Percentiles rank a stretch among this genome's conserved stretches.
These are phyloP conservation scores for Hydractinia symbiolongicarpus DNA, from an alignment of 30 jellyfish, hydroid and myxozoan species.

Conservation along the genomic window DNA sequence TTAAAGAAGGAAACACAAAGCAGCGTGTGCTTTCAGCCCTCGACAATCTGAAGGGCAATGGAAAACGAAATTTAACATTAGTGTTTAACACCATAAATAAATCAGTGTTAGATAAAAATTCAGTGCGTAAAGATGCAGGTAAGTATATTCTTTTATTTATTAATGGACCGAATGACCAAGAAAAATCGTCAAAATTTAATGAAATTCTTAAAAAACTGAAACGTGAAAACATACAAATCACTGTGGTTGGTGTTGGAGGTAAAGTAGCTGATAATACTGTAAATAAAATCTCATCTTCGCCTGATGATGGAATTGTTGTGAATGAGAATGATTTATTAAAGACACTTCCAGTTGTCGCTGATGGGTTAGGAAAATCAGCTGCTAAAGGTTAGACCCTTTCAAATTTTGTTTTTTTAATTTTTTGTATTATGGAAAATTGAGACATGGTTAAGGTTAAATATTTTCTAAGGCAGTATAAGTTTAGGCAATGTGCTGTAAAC, in stretches of 20 bases:
- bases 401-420: too few species aligned
- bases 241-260: background rate
- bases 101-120: background rate
- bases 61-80: conserved; percentile 18
- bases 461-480: too few species aligned
- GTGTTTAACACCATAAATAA: conserved; percentile 9
- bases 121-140: conserved; percentile 7
- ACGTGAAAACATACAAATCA: conserved; percentile 4
- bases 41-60: background rate
- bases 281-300: background rate
- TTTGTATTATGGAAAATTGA: too few species aligned
- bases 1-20: conserved; percentile 18
- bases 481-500: too few species aligned
- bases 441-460: too few species aligned
- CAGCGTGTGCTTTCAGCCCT: conserved; percentile 19
- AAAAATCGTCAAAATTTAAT: background rate
- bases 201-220: conserved; percentile 2
- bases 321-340: background rate
- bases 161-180: conserved; percentile 12
- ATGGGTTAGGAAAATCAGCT: conserved; percentile 11
- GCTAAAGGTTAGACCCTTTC: background rate
- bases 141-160: conserved; percentile 30
- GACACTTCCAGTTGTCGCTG: background rate
- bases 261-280: background rate
- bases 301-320: background rate